phyloP scores from a whole-genome alignment of 2,888 invertebrate species.

The Dynastes tityus region DNA sequence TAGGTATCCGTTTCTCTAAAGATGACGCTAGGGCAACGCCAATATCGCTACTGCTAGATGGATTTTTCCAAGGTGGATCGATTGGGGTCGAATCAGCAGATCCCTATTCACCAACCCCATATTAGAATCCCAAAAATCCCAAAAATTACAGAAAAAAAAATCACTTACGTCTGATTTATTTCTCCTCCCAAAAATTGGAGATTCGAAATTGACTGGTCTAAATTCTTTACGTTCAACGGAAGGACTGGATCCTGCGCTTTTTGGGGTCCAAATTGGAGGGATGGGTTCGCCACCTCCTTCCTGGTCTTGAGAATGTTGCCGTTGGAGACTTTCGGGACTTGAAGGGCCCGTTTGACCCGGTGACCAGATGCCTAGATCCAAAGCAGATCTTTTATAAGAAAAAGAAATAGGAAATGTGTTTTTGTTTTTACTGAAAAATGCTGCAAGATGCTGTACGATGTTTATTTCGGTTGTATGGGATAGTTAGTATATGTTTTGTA shows the following conservation, averaged over 20 bases:
- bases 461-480: too few relatives aligned
- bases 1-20: constrained; percentile 69
- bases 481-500: too few relatives aligned
- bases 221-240: constrained; percentile 83
- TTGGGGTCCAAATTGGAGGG: constrained; percentile 86
- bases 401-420: neutral
- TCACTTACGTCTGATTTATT: constrained; percentile 61
- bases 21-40: constrained; percentile 58
- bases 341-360: constrained; percentile 69
- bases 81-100: constrained; percentile 33
- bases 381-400: neutral
- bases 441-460: too few relatives aligned
- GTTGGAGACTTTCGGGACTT: constrained; percentile 57
- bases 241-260: constrained; percentile 82
- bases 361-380: constrained; percentile 74
- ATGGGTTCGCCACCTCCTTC: constrained; percentile 73
- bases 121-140: neutral
- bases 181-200: constrained; percentile 76
- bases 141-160: neutral
- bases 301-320: constrained; percentile 58
- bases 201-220: constrained; percentile 84
- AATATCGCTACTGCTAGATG: constrained; percentile 59
- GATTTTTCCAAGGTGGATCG: constrained; percentile 60
- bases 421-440: too few relatives aligned
- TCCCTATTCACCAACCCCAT: constrained; percentile 4